A percentile compares a stretch with the other conserved stretches of the same genome.
Evolutionary conservation across 2,797 vertebrate species (phyloP).

Genomic region (Trachurus trachurus): DNA sequence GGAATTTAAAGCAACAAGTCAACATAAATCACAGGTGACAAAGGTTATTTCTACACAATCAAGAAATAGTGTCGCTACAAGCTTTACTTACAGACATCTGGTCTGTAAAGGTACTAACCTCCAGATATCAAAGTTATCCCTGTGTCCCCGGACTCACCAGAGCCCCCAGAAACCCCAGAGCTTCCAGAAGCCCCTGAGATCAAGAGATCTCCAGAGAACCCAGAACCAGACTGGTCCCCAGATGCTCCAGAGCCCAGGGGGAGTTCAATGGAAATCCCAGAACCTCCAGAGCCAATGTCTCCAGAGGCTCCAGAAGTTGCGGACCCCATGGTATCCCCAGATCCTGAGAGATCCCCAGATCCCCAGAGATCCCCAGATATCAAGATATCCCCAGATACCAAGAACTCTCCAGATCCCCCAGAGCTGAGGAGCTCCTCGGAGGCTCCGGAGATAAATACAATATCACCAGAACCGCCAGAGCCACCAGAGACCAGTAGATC

Average conservation of each 20-base stretch:
- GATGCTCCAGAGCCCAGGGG: constrained; percentile 74
- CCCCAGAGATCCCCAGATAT: constrained; percentile 56
- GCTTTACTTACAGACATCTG: constrained; percentile 15
- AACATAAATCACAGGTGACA: constrained; percentile 45
- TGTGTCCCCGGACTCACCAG: constrained; percentile 66
- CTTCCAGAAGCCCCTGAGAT: constrained; percentile 74
- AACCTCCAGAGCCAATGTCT: constrained; percentile 63
- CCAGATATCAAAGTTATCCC: constrained; percentile 80
- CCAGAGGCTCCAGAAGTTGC: constrained; percentile 66
- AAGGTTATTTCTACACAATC: constrained; percentile 24
- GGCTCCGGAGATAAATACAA: constrained; percentile 57
- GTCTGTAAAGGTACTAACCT: constrained; percentile 83
- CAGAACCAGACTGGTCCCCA: constrained; percentile 79
- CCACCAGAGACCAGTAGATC: constrained; percentile 44
- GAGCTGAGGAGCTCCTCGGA: constrained; percentile 61
- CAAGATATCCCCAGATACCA: constrained; percentile 50
- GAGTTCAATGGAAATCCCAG: constrained; percentile 62
- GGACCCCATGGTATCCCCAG: constrained; percentile 61
- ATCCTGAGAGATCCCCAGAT: constrained; percentile 61
- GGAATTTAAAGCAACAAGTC: constrained; percentile 51
- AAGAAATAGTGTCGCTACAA: constrained; percentile 19
- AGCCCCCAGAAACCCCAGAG: constrained; percentile 79
- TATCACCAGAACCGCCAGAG: constrained; percentile 70
- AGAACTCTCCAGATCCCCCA: constrained; percentile 66
- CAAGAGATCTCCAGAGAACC: constrained; percentile 71